Conservation (phyloP, 53 echinoderm and acorn worm species). For the Astropecten irregularis region DNA sequence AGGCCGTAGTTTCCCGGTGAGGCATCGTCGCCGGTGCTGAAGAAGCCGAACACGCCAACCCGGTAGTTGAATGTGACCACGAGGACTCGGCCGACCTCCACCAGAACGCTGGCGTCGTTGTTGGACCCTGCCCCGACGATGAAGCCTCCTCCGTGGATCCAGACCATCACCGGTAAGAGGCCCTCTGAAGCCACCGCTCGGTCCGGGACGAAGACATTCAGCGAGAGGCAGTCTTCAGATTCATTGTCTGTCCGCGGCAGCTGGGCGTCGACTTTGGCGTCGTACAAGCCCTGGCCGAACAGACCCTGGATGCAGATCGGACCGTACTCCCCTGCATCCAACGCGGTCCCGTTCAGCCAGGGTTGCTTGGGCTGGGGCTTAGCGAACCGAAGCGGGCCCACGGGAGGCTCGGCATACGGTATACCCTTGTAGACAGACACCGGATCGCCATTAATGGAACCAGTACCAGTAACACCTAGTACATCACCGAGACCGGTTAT, state of each 20-base stretch:
- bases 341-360: slow-evolving; percentile 9
- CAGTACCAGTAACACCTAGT: not conserved
- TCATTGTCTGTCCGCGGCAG: not conserved
- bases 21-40: slow-evolving; percentile 34
- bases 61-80: slow-evolving; percentile 72
- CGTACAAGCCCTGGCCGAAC: not conserved
- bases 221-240: slow-evolving; percentile 62
- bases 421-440: slow-evolving; percentile 38
- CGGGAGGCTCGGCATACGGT: slow-evolving; percentile 67
- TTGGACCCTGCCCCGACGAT: slow-evolving; percentile 12
- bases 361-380: slow-evolving; percentile 26
- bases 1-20: slow-evolving; percentile 48
- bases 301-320: slow-evolving; percentile 38
- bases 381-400: slow-evolving; percentile 48
- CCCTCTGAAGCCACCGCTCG: not conserved
- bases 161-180: slow-evolving; percentile 59
- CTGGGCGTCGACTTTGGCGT: not conserved
- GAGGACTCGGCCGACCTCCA: slow-evolving; percentile 47
- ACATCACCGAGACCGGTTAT: not conserved
- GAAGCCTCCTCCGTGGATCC: slow-evolving; percentile 62
- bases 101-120: slow-evolving; percentile 45
- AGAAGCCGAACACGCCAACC: slow-evolving; percentile 63
- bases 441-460: not conserved
- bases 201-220: slow-evolving; percentile 64
- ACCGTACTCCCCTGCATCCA: slow-evolving; percentile 29